phyloP scores from a whole-genome alignment of 2,113 vertebrate species.

The Bubo scandiacus region DNA sequence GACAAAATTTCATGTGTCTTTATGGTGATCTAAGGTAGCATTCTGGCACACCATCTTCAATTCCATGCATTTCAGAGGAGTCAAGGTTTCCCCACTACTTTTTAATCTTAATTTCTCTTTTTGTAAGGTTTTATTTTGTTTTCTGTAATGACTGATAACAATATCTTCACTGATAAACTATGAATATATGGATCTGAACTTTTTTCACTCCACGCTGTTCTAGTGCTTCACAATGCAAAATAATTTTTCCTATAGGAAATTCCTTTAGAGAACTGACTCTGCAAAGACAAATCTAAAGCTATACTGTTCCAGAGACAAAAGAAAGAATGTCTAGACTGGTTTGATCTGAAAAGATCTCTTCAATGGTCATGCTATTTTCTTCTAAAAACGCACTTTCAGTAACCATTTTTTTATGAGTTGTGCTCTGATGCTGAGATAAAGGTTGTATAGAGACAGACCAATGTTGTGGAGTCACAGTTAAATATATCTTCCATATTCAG shows the following conservation, averaged over 20 bases:
- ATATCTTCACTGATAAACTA: not conserved
- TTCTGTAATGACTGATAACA: not conserved
- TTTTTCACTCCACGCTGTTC: not conserved
- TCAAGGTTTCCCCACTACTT: not conserved
- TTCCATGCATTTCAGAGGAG: not conserved
- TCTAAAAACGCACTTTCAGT: fast-evolving
- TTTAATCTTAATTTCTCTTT: not conserved
- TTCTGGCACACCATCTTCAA: not conserved
- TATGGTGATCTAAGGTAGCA: not conserved
- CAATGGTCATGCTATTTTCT: not conserved
- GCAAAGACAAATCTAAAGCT: not conserved
- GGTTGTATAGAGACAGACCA: not conserved
- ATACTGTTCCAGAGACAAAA: not conserved
- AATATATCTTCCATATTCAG: not conserved
- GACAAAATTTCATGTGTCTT: not conserved
- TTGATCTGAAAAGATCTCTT: not conserved
- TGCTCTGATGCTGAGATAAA: not conserved
- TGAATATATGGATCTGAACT: not conserved
- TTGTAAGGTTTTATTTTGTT: not conserved
- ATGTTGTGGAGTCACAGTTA: not conserved
- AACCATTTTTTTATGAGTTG: not conserved
- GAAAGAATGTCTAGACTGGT: not conserved
- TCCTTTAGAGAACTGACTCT: not conserved
- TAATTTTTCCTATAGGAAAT: not conserved
- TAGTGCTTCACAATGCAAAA: not conserved